Evolutionary conservation across 37 sponge, comb jelly and placozoan species (phyloP), one percentile per base, ranked within the genome.

Genomic region (Geodia barretti): DNA sequence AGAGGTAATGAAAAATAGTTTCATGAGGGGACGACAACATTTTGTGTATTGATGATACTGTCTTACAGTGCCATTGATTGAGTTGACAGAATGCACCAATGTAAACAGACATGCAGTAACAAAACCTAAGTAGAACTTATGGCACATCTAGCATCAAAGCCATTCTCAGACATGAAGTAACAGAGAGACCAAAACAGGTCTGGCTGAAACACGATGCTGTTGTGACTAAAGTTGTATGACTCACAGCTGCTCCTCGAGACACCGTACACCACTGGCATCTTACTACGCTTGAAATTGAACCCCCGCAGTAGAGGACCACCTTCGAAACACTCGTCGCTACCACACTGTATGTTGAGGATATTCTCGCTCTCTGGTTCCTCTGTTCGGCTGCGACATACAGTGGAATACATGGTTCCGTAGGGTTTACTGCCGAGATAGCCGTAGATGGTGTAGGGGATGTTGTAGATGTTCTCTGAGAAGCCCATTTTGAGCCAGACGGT

Each of bases 401-500:
- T 42, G 1, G 21, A 64, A 47, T 79, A 79, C 68, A 79, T 65
- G 2, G 1, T 25, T 1, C 33, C 68, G 23, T 31, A 47, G 9
- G 17, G 23, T 24, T 77, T 39, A 39, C 60, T 62, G 14, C 24
- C 29, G 7, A 79, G 68, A 33, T 79, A 79, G 0, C 79, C 68
- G 67, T 67, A 79, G 21, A 79, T 38, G 0, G 79, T 41, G 3
- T 37, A 20, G 24, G 67, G 35, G 5, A 42, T 41, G 41, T 79
- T 25, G 28, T 41, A 24, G 17, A 66, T 26, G 0, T 39, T 39
- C 2, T 37, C 2, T 68, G 68, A 79, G 35, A 37, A 41, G 5
- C 66, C 79, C 25, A 79, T 67, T 42, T n/a, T 79, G 14, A 79
- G 54, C 79, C 79, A 79, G 19, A 79, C 79, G 2, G 68, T 54